Conservation (phyloP, 1,140 invertebrate species). For the Cydia fagiglandana region DNA sequence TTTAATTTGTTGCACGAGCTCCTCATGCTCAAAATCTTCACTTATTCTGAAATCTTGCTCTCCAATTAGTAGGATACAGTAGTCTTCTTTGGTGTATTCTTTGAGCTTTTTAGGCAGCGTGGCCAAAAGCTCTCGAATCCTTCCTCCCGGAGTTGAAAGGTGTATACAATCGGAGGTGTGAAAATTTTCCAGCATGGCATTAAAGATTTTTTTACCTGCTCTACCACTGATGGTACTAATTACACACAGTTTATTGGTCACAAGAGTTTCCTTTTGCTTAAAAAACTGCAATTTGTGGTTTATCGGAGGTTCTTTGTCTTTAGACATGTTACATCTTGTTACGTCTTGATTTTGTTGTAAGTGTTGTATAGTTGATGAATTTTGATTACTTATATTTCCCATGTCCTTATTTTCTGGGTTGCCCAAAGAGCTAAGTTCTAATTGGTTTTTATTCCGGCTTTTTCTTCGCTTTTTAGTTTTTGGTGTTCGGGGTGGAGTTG, state of each 20-base stretch:
- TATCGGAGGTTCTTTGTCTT: neutral
- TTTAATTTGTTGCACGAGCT: neutral
- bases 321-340: neutral
- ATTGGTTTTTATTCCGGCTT: neutral
- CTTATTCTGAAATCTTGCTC: neutral
- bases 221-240: neutral
- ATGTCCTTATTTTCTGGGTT: too few relatives aligned
- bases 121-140: neutral
- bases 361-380: too few relatives aligned
- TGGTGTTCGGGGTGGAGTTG: neutral
- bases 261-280: neutral
- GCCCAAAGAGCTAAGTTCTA: neutral
- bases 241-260: neutral
- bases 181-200: neutral
- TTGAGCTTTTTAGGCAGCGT: neutral
- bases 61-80: neutral
- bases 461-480: neutral
- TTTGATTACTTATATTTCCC: too few relatives aligned
- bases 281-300: neutral
- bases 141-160: neutral
- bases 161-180: neutral
- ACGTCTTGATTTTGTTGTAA: neutral
- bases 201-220: neutral
- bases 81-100: neutral
- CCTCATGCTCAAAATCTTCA: neutral